Percentiles rank a stretch among this genome's conserved stretches.
Evolutionary conservation across 2,888 invertebrate genomes (phyloP).

Genomic region (Pyrochroa serraticornis): DNA sequence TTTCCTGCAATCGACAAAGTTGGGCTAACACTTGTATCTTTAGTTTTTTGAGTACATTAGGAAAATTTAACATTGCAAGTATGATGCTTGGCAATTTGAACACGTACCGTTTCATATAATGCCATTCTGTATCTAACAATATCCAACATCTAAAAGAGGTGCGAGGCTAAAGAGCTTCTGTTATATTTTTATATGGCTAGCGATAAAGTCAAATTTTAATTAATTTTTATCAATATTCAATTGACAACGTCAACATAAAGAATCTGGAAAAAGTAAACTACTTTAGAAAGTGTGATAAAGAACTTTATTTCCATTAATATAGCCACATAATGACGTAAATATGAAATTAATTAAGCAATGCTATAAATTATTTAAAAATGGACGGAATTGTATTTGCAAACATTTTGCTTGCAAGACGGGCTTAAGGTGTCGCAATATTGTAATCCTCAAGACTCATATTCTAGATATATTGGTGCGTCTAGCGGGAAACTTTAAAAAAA

Average conservation of each 20-base stretch:
- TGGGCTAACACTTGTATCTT: background rate
- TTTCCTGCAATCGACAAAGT: constrained; percentile 39
- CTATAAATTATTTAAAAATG: background rate
- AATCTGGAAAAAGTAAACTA: no score
- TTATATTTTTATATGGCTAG: constrained; percentile 15
- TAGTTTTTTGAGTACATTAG: background rate
- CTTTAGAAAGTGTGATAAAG: no score
- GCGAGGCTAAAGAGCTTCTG: constrained; percentile 2
- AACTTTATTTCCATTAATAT: no score
- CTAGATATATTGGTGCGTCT: no score
- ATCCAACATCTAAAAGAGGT: no score
- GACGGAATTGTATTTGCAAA: no score
- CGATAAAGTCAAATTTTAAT: constrained; percentile 5
- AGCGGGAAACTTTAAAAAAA: no score
- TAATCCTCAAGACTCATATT: no score
- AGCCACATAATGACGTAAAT: no score
- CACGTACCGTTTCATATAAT: background rate
- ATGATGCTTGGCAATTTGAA: background rate
- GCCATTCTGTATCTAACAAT: background rate
- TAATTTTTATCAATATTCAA: constrained; percentile 6
- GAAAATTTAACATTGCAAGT: constrained; percentile 4
- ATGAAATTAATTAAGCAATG: background rate
- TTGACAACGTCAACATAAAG: background rate
- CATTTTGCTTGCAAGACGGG: no score
- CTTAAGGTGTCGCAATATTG: no score